Percentiles rank a stretch among this genome's conserved stretches.
phyloP scores from a whole-genome alignment of 2,888 invertebrate genomes.

The Aspidiotus destructor region DNA sequence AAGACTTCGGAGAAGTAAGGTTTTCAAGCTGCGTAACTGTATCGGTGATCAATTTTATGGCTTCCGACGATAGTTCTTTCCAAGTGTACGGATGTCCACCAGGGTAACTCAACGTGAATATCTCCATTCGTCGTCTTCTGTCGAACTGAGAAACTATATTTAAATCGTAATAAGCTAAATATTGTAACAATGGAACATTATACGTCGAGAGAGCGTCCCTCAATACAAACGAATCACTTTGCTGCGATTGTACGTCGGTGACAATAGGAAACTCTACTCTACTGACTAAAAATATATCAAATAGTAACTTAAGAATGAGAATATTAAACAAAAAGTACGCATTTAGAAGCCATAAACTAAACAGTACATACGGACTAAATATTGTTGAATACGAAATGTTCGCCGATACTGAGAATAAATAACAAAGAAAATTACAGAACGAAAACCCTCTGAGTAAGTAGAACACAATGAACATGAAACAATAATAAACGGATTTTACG shows the following conservation, averaged over 20 bases:
- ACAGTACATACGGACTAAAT: constrained; percentile 19
- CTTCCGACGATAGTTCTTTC: constrained; percentile 32
- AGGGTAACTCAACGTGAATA: constrained; percentile 34
- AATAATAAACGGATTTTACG: constrained; percentile 16
- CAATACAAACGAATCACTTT: constrained; percentile 2
- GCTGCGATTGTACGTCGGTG: not conserved
- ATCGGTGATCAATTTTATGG: constrained; percentile 20
- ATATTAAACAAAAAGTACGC: constrained; percentile 23
- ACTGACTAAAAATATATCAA: constrained; percentile 12
- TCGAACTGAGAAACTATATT: constrained; percentile 25
- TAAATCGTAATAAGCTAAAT: constrained; percentile 27
- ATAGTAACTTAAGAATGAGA: constrained; percentile 23
- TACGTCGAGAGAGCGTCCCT: constrained; percentile 19
- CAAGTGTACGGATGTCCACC: constrained; percentile 31
- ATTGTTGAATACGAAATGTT: constrained; percentile 18
- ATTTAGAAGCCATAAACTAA: constrained; percentile 25
- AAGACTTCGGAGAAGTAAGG: constrained; percentile 7
- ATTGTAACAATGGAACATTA: constrained; percentile 23
- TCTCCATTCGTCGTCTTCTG: constrained; percentile 28
- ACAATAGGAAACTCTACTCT: constrained; percentile 17
- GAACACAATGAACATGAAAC: constrained; percentile 14
- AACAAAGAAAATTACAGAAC: constrained; percentile 22
- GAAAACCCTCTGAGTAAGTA: constrained; percentile 18
- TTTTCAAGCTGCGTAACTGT: constrained; percentile 18
- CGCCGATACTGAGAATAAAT: constrained; percentile 15